These are phyloP conservation scores for Cetoscarus ocellatus DNA, from an alignment of 2,797 vertebrate genomes.

Conservation along the genomic window DNA sequence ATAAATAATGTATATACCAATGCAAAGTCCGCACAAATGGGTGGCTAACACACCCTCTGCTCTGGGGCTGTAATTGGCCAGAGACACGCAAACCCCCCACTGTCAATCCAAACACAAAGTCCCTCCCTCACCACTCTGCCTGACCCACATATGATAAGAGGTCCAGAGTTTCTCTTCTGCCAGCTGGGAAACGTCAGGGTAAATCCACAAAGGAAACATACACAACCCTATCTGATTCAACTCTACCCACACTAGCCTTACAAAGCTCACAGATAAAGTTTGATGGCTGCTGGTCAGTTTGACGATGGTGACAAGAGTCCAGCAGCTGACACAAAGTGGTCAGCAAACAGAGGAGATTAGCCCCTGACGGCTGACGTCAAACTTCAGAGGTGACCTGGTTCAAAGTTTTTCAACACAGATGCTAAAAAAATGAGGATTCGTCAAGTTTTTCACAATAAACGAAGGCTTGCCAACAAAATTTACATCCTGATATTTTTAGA, in stretches of 20 bases:
- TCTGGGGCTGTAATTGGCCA: conserved; percentile 65
- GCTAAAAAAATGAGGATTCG: too few relatives aligned
- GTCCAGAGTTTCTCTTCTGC: conserved; percentile 23
- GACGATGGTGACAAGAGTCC: conserved; percentile 43
- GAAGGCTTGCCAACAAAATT: too few relatives aligned
- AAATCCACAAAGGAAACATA: conserved; percentile 10
- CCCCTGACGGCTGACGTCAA: conserved; percentile 16
- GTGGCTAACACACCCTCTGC: conserved; percentile 59
- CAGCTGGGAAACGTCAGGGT: conserved; percentile 32
- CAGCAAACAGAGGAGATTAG: conserved; percentile 3
- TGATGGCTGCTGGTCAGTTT: conserved; percentile 12
- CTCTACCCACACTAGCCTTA: not conserved
- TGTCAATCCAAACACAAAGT: conserved; percentile 15
- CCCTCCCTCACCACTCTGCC: conserved; percentile 30
- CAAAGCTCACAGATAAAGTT: conserved; percentile 32
- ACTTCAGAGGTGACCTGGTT: conserved; percentile 1
- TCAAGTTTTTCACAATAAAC: too few relatives aligned
- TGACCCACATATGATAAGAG: conserved; percentile 63
- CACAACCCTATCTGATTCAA: conserved; percentile 14
- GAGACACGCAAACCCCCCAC: conserved; percentile 43
- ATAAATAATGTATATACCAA: not conserved
- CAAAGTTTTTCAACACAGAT: not conserved
- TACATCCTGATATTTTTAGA: too few relatives aligned
- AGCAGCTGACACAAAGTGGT: not conserved
- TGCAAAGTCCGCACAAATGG: conserved; percentile 7